These are phyloP conservation scores for Andinoacara biseriatus DNA, from an alignment of 2,113 vertebrate genomes.

Conservation along the genomic window DNA sequence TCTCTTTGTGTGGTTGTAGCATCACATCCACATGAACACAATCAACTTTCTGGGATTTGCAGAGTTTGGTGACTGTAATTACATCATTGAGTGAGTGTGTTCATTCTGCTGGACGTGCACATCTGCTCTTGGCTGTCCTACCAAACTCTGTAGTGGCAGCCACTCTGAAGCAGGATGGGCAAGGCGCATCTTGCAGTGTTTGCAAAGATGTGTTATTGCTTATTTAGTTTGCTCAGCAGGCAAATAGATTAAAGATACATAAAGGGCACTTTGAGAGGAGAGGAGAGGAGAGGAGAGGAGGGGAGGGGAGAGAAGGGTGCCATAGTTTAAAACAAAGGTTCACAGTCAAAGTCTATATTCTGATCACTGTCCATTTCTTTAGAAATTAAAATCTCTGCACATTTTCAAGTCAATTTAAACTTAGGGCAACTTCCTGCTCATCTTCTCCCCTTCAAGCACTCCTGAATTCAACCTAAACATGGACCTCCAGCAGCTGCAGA, in stretches of 20 bases:
- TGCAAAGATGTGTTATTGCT: not conserved
- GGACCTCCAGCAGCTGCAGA: not conserved
- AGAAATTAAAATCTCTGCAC: not conserved
- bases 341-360: not conserved
- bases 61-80: constrained; percentile 5
- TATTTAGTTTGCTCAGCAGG: not conserved
- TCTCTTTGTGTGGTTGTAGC: too few species aligned
- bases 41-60: not conserved
- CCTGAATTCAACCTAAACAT: not conserved
- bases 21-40: too few species aligned
- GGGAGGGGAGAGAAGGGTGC: too few species aligned
- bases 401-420: not conserved
- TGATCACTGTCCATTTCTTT: not conserved
- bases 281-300: too few species aligned
- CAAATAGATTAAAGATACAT: not conserved
- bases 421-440: not conserved
- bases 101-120: constrained; percentile 23
- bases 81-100: not conserved
- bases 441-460: not conserved
- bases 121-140: not conserved
- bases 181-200: not conserved
- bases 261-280: too few species aligned
- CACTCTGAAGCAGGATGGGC: not conserved
- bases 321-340: too few species aligned
- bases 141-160: not conserved